A percentile compares a stretch with the other conserved stretches of the same genome.
These are phyloP conservation scores for Dryobotodes eremita DNA, from an alignment of 2,888 invertebrate genomes.

Conservation along the genomic window DNA sequence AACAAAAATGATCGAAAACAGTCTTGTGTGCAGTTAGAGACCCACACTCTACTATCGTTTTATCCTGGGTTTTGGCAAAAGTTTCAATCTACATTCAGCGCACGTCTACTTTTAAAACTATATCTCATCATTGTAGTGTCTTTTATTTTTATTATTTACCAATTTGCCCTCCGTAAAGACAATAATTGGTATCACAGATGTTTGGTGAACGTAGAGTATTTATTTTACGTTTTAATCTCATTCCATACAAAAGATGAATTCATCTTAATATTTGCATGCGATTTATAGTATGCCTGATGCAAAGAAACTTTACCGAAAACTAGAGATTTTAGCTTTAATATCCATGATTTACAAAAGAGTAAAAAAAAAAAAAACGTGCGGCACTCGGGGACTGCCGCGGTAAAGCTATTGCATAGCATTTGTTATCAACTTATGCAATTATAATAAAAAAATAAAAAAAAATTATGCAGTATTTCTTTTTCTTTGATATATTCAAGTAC, in stretches of 20 bases:
- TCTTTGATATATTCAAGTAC: no score
- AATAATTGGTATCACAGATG: no score
- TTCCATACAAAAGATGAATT: not conserved
- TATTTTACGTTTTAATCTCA: not conserved
- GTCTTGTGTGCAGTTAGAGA: not conserved
- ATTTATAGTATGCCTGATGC: not conserved
- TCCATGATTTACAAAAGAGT: not conserved
- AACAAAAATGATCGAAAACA: not conserved
- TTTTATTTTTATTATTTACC: not conserved
- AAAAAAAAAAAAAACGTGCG: no score
- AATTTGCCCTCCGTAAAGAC: no score
- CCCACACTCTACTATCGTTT: not conserved
- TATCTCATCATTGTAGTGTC: not conserved
- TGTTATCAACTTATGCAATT: no score
- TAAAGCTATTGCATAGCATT: no score
- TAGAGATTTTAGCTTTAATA: not conserved
- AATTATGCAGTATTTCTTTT: no score
- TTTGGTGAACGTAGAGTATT: not conserved
- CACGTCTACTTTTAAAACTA: not conserved
- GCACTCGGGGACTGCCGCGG: no score
- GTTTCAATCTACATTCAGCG: not conserved
- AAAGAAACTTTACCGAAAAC: not conserved
- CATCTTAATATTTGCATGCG: not conserved
- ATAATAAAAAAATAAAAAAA: no score
- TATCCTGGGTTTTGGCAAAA: not conserved